phyloP scores from a whole-genome alignment of 2,888 invertebrate species.

The Pristionchus arcanus region DNA sequence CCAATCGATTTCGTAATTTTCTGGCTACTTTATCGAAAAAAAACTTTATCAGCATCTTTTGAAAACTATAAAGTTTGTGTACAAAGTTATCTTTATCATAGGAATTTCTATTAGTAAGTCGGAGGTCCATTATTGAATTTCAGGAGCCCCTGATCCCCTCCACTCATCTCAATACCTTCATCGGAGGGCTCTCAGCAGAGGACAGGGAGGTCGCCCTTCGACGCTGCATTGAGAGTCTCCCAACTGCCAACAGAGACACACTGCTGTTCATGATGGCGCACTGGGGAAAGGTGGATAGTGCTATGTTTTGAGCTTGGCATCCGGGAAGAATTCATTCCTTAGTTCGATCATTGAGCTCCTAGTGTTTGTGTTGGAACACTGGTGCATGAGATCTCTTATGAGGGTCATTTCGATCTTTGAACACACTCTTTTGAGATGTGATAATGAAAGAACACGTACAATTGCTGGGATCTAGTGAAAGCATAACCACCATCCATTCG shows the following conservation, averaged over 20 bases:
- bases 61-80: too few relatives aligned
- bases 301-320: not conserved
- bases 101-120: too few relatives aligned
- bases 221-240: not conserved
- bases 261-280: not conserved
- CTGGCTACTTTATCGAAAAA: too few relatives aligned
- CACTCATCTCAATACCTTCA: not conserved
- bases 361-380: not conserved
- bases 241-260: conserved; percentile 4
- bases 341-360: not conserved
- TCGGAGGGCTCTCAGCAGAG: not conserved
- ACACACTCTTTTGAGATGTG: not conserved
- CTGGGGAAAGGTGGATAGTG: not conserved
- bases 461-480: not conserved
- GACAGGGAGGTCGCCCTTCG: not conserved
- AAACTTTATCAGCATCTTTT: too few relatives aligned
- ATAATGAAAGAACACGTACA: not conserved
- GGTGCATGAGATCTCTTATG: not conserved
- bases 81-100: too few relatives aligned
- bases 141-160: conserved; percentile 29
- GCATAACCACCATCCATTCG: not conserved
- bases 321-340: too few relatives aligned
- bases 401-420: not conserved
- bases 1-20: not conserved
- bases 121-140: not conserved